These are phyloP conservation scores for Phacellophora camtschatica DNA, from an alignment of 30 jellyfish, hydroid and myxozoan species.

Conservation along the genomic window DNA sequence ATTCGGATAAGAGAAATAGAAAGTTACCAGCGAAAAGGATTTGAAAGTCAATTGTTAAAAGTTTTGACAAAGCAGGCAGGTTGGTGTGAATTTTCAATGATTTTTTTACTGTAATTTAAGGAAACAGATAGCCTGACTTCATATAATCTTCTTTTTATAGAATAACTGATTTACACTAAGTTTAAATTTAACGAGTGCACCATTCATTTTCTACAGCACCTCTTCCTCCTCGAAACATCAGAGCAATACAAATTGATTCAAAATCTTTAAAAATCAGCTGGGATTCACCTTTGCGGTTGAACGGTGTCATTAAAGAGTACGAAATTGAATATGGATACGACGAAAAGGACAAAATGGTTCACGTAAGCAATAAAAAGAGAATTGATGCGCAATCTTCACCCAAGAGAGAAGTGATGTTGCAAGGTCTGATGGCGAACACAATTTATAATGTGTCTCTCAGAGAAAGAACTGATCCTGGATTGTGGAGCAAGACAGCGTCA, in stretches of 20 bases:
- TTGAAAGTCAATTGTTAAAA: neutral
- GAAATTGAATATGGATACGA: slow-evolving; percentile 26
- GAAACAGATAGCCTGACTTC: too few relatives aligned
- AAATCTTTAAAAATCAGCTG: slow-evolving; percentile 44
- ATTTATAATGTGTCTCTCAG: slow-evolving; percentile 38
- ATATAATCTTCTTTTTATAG: too few relatives aligned
- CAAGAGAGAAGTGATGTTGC: neutral
- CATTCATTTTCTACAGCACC: slow-evolving; percentile 67
- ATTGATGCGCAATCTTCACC: slow-evolving; percentile 22
- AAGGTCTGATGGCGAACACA: slow-evolving; percentile 24
- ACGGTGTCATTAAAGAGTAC: slow-evolving; percentile 59
- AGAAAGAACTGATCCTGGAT: slow-evolving; percentile 41
- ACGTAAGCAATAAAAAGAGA: slow-evolving; percentile 2
- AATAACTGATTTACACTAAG: too few relatives aligned
- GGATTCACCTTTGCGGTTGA: slow-evolving; percentile 36
- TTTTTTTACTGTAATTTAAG: neutral
- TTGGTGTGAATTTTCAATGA: neutral
- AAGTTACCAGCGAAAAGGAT: neutral
- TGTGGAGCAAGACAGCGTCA: slow-evolving; percentile 35
- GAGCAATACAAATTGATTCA: neutral
- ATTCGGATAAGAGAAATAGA: slow-evolving; percentile 29
- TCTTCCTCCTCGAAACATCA: slow-evolving; percentile 40
- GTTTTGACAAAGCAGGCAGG: slow-evolving; percentile 23
- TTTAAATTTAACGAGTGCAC: too few relatives aligned
- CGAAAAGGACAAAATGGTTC: slow-evolving; percentile 4